Evolutionary conservation across 1,140 invertebrate species (phyloP), one percentile per base, ranked within the genome.

Genomic region (Sarcophaga peregrina): DNA sequence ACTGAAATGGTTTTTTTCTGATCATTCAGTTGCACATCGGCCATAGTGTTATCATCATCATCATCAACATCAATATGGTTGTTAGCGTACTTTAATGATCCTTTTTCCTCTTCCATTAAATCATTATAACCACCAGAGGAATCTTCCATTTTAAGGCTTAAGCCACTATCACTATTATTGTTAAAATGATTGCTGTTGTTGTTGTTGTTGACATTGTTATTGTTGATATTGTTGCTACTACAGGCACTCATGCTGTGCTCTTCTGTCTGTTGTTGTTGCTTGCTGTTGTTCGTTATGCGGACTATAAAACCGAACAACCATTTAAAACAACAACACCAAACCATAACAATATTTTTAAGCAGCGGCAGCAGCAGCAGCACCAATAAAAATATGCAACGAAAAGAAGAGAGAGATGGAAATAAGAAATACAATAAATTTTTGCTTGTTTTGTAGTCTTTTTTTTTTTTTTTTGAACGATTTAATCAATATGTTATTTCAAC

Each of bases 151-250:
- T 78, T 78, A 20, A 50, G 50, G 50, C 75, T 78, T 7, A 81
- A 37, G n/a, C 80, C 80, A 20, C 72, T 72, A 73, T 58, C 80
- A 72, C 80, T 75, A 15, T 75, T 82, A 17, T 83, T 81, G 62
- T 58, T 48, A 20, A 52, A 48, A n/a, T 81, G 45, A 8, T 48
- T 52, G 11, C 13, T 58, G 54, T 11, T 50, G 25, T 45, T 17
- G 47, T 80, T 80, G 52, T 58, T 80, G 47, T 11, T 37, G 76
- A n/a, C n/a, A n/a, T 20, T 45, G n/a, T 15, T 72, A 45, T 62
- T 72, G 11, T 48, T 72, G 1, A 17, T 52, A 11, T 25, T 54
- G 52, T 17, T 58, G 37, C 52, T 58, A 25, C 37, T 81, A n/a
- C 54, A 62, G 17, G 13, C 20, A 54, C 54, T 58, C 58, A 25